Evolutionary conservation across 2,888 invertebrate genomes (phyloP), one percentile per base, ranked within the genome.

Genomic region (Gisinianus flammeolus): DNA sequence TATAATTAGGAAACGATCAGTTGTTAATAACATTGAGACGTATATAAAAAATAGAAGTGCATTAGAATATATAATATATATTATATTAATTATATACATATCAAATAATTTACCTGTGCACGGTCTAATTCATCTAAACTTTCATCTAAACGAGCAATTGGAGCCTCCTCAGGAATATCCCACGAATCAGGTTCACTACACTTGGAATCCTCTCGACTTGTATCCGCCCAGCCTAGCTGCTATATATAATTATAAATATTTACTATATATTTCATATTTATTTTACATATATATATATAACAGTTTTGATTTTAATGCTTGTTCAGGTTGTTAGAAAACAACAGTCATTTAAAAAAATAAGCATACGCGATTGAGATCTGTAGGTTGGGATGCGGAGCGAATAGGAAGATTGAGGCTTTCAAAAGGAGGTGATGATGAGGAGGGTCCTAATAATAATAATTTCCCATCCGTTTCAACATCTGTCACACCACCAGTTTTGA

Each of bases 141-240:
- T 86, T 91, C 91, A 2, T 91, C 91, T n/a, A 91, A 87, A 86
- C 91, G 90, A 76, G 91, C 91, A 82, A 91, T 91, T 58, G 91
- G 91, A 81, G 91, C 91, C 78, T 85, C 85, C 3, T 83, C 77
- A 33, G 83, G 81, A 77, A 85, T 83, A 74, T 85, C 85, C 85
- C 85, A 85, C 3, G 84, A 84, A 75, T 85, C 85, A 22, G 84
- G 83, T 64, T 85, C 85, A 79, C 84, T 84, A 19, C 84, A 84
- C 77, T 84, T 84, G 8, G 84, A 84, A 68, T 84, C 84, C 75
- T 83, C 85, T 76, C 84, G 79, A 77, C 83, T 84, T 35, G 80
- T 83, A 68, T 83, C 83, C 22, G 82, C 80, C 83, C 83, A 84
- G 54, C 80, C 81, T 4, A n/a, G 54, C 30, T 78, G 78, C 82